A percentile compares a stretch with the other conserved stretches of the same genome.
These are phyloP conservation scores for Oryzias melastigma DNA, from an alignment of 2,113 vertebrate genomes.

Conservation along the genomic window DNA sequence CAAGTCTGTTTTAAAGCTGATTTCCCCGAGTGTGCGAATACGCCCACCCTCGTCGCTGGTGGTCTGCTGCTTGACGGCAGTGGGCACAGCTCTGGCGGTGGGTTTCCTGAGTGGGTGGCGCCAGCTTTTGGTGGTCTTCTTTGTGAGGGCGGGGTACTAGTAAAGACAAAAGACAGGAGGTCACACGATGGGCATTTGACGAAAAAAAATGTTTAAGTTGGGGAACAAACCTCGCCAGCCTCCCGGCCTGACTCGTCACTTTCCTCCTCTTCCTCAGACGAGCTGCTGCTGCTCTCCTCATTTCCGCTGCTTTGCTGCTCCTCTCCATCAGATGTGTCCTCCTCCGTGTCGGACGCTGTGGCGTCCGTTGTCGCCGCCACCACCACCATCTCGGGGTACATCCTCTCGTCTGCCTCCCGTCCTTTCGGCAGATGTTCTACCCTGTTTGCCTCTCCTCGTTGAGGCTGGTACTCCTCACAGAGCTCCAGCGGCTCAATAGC, in stretches of 20 bases:
- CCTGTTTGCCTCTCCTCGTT: no score
- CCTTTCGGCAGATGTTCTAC: no score
- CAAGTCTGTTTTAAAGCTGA: slow-evolving; percentile 13
- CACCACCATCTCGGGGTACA: slow-evolving; percentile 14
- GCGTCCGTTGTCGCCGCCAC: slow-evolving; percentile 15
- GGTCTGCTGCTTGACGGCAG: slow-evolving; percentile 88
- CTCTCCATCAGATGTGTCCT: slow-evolving; percentile 48
- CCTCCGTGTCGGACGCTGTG: slow-evolving; percentile 55
- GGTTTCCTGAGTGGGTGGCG: slow-evolving; percentile 82
- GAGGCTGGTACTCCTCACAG: slow-evolving; percentile 37
- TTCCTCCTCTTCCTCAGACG: slow-evolving; percentile 68
- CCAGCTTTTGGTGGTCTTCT: slow-evolving; percentile 78
- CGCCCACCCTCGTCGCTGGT: slow-evolving; percentile 87
- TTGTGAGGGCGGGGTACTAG: slow-evolving; percentile 67
- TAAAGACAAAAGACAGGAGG: slow-evolving; percentile 3
- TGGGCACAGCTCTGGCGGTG: slow-evolving; percentile 87
- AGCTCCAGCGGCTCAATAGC: slow-evolving; percentile 49
- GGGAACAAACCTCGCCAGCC: slow-evolving; percentile 75
- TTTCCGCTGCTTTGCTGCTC: slow-evolving; percentile 48
- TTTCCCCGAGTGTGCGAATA: slow-evolving; percentile 6
- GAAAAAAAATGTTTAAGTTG: slow-evolving; percentile 58
- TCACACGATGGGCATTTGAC: slow-evolving; percentile 6
- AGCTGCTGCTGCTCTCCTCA: slow-evolving; percentile 62
- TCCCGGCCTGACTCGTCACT: slow-evolving; percentile 75
- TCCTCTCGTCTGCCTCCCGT: slow-evolving; percentile 30